Evolutionary conservation across 2,888 invertebrate genomes (phyloP).

Genomic region (Strigamia maritima): DNA sequence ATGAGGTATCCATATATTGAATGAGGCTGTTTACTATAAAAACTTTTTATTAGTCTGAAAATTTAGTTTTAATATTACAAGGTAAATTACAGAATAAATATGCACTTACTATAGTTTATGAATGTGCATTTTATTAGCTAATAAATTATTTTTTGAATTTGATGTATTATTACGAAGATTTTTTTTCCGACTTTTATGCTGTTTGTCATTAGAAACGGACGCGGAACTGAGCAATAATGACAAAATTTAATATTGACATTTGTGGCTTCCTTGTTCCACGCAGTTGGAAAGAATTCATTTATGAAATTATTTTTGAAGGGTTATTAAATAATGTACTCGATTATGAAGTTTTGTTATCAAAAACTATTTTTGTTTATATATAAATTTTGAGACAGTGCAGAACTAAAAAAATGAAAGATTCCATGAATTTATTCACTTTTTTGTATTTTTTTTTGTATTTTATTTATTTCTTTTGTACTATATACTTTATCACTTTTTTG

Average conservation of each 20-base stretch:
- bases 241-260: background rate
- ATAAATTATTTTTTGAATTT: too few relatives aligned
- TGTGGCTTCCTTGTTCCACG: conserved; percentile 15
- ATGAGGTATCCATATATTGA: too few relatives aligned
- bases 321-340: background rate
- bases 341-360: background rate
- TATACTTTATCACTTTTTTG: background rate
- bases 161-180: background rate
- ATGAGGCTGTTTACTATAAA: too few relatives aligned
- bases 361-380: background rate
- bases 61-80: too few relatives aligned
- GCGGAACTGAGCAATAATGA: background rate
- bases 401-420: background rate
- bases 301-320: conserved; percentile 1
- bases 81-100: too few relatives aligned
- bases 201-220: background rate
- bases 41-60: too few relatives aligned
- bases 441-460: background rate
- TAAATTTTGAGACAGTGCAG: background rate
- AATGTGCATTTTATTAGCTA: too few relatives aligned
- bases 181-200: background rate
- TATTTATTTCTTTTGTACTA: background rate
- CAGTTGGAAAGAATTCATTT: background rate
- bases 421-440: background rate
- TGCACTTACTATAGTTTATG: too few relatives aligned